phyloP scores from a whole-genome alignment of 1,140 invertebrate species.

The Eufriesea mexicana region DNA sequence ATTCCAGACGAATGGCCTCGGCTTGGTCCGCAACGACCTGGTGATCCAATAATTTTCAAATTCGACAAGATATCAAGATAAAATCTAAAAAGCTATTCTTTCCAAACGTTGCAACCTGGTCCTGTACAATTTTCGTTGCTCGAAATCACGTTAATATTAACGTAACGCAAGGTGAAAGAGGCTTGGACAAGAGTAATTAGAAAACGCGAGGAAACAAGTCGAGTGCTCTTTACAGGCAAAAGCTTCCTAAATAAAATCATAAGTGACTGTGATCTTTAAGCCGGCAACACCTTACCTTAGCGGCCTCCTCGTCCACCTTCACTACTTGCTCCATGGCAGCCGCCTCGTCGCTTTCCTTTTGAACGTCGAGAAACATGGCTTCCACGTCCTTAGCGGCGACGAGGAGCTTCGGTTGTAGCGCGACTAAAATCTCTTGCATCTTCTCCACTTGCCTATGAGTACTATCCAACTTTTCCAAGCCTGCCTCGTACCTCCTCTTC shows the following conservation, averaged over 20 bases:
- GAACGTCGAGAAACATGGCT: slow-evolving; percentile 89
- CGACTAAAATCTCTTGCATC: slow-evolving; percentile 93
- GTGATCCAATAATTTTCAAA: not conserved
- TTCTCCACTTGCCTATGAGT: slow-evolving; percentile 92
- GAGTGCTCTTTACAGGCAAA: not conserved
- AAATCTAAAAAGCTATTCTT: no score
- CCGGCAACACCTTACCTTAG: slow-evolving; percentile 82
- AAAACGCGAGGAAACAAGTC: not conserved
- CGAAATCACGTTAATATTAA: not conserved
- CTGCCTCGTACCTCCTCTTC: slow-evolving; percentile 91
- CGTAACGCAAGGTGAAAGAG: not conserved
- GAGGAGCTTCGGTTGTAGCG: slow-evolving; percentile 93
- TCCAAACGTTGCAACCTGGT: no score
- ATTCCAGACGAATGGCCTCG: slow-evolving; percentile 96
- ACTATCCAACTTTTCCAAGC: slow-evolving; percentile 92
- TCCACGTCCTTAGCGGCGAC: slow-evolving; percentile 93
- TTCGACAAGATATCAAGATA: no score
- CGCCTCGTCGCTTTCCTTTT: slow-evolving; percentile 92
- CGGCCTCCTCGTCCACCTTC: slow-evolving; percentile 86
- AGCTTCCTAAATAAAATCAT: not conserved
- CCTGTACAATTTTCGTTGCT: no score
- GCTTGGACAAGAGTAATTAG: not conserved
- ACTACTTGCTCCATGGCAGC: slow-evolving; percentile 88
- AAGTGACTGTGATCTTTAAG: slow-evolving; percentile 2
- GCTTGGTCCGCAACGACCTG: slow-evolving; percentile 83